Conservation (phyloP, 2,888 invertebrate genomes). For the Epistrophella euchroma region DNA sequence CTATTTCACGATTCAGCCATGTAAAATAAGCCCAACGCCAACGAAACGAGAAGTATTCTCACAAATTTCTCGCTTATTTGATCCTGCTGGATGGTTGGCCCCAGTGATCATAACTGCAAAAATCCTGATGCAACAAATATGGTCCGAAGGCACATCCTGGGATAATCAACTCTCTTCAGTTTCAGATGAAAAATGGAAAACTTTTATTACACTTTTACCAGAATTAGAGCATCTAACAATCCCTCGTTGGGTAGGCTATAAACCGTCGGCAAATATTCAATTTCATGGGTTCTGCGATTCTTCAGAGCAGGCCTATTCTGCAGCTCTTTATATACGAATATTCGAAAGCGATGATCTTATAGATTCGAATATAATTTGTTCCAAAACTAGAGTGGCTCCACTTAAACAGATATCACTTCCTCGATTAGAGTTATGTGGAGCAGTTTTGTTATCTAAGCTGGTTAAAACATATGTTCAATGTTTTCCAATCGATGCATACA, state of each 20-base stretch:
- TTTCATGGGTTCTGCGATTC: background rate
- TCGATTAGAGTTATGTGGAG: background rate
- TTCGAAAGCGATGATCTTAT: background rate
- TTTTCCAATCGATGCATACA: no score
- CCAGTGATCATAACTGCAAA: constrained; percentile 5
- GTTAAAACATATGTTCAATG: no score
- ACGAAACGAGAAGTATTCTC: constrained; percentile 8
- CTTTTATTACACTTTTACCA: background rate
- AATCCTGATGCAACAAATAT: background rate
- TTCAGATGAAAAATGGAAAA: background rate
- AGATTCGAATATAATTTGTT: background rate
- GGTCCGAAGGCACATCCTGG: background rate
- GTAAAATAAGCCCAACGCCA: background rate
- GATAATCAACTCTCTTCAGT: background rate
- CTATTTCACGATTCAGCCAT: background rate
- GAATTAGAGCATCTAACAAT: background rate
- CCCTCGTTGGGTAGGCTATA: no score
- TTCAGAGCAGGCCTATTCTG: background rate
- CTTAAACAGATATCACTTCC: background rate
- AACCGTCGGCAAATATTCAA: no score
- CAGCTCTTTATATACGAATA: background rate
- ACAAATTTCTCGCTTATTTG: constrained; percentile 3
- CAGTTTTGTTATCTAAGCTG: background rate
- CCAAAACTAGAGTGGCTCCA: background rate
- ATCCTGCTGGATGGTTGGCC: background rate